These are phyloP conservation scores for Caenorhabditis wallacei DNA, from an alignment of 2,888 invertebrate genomes.

Conservation along the genomic window DNA sequence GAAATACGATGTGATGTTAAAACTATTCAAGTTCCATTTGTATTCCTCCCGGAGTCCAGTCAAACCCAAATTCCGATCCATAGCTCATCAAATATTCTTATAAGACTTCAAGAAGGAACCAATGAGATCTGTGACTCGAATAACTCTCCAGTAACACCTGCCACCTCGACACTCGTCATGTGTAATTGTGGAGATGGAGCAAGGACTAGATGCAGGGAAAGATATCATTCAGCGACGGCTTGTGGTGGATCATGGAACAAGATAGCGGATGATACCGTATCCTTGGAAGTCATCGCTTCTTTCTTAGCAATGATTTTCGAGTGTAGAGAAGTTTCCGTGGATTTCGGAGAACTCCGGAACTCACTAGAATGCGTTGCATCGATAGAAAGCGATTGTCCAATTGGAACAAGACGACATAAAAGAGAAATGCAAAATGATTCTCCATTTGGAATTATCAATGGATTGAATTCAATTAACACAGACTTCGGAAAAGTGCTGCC, in stretches of 20 bases:
- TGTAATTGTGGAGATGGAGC: slow-evolving; percentile 68
- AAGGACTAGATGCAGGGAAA: slow-evolving; percentile 48
- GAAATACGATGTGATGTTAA: slow-evolving; percentile 29
- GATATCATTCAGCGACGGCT: slow-evolving; percentile 64
- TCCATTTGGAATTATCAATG: slow-evolving; percentile 48
- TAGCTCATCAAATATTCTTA: slow-evolving; percentile 46
- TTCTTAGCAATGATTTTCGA: slow-evolving; percentile 65
- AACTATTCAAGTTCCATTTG: slow-evolving; percentile 52
- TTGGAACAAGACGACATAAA: slow-evolving; percentile 18
- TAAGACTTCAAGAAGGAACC: slow-evolving; percentile 10
- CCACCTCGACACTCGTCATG: slow-evolving; percentile 52
- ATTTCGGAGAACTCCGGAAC: slow-evolving; percentile 38
- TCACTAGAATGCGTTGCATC: slow-evolving; percentile 62
- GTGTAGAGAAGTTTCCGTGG: slow-evolving; percentile 56
- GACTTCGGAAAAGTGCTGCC: slow-evolving; percentile 58
- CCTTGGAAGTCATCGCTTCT: slow-evolving; percentile 64
- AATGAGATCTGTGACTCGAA: slow-evolving; percentile 36
- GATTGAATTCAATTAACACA: slow-evolving; percentile 24
- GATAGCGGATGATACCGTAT: slow-evolving; percentile 72
- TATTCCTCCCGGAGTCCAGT: slow-evolving; percentile 53
- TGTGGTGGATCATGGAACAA: slow-evolving; percentile 68
- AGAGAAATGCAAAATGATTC: slow-evolving; percentile 45
- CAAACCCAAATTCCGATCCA: slow-evolving; percentile 40
- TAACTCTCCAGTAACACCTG: slow-evolving; percentile 19
- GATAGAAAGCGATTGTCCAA: slow-evolving; percentile 64